Percentiles rank a stretch among this genome's conserved stretches.
Conservation (phyloP, 92 coral and sea anemone genomes). For the Phenganax marumi region DNA sequence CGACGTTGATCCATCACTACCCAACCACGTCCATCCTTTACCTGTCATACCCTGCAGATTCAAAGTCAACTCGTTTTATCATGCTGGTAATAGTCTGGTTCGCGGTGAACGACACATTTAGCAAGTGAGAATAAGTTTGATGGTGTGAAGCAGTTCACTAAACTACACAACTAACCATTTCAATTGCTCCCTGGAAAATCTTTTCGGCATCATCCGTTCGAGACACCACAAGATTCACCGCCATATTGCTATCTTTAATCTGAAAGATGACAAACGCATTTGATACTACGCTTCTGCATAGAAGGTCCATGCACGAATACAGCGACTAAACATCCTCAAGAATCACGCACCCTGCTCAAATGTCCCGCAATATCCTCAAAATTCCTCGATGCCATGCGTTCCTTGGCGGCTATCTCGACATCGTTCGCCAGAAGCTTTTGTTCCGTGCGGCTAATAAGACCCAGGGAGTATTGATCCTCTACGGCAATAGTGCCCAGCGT, state of each 20-base stretch:
- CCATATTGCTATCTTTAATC: conserved; percentile 78
- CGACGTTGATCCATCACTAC: conserved; percentile 95
- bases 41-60: conserved; percentile 87
- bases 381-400: conserved; percentile 31
- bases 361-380: conserved; percentile 31
- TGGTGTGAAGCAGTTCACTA: background rate
- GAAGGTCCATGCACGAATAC: background rate
- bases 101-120: background rate
- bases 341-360: conserved; percentile 6
- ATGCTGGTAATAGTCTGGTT: background rate
- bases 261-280: conserved; percentile 7
- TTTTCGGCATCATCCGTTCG: conserved; percentile 94
- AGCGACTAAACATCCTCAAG: background rate
- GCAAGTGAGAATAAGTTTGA: background rate
- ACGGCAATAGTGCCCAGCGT: conserved; percentile 86
- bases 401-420: conserved; percentile 11
- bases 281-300: background rate
- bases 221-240: conserved; percentile 81
- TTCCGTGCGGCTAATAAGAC: conserved; percentile 63
- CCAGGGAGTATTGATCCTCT: conserved; percentile 74
- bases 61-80: background rate
- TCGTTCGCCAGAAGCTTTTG: background rate
- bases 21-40: conserved; percentile 99
- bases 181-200: conserved; percentile 94
- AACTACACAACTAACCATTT: conserved; percentile 60